Conservation (phyloP, 2,113 vertebrate species). For the Mohoua ochrocephala region DNA sequence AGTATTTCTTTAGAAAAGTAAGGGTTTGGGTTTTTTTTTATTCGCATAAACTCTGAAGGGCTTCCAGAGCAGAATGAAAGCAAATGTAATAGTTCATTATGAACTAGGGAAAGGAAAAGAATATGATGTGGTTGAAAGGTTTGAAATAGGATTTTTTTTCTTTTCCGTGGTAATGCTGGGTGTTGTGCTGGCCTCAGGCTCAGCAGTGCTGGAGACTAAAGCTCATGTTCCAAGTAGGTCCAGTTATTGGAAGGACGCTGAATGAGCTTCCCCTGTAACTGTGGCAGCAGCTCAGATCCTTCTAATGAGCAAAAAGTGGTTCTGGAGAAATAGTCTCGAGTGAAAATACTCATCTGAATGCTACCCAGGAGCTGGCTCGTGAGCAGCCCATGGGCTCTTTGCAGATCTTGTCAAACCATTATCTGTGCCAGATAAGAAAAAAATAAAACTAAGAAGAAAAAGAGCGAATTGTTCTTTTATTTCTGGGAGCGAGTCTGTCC, state of each 20-base stretch:
- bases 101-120: background rate
- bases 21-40: background rate
- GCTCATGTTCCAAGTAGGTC: background rate
- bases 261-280: background rate
- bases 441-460: background rate
- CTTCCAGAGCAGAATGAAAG: conserved; percentile 5
- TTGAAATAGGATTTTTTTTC: background rate
- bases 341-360: background rate
- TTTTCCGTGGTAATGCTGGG: background rate
- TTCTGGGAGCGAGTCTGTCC: background rate
- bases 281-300: background rate
- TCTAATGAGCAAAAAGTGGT: background rate
- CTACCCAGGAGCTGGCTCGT: background rate
- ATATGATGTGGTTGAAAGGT: background rate
- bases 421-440: background rate
- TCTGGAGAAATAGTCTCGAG: background rate
- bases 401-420: background rate
- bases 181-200: background rate
- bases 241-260: background rate
- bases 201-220: background rate
- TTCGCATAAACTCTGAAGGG: conserved; percentile 27
- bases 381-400: background rate
- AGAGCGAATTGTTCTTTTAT: background rate
- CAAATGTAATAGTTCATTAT: background rate
- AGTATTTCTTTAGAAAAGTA: background rate